phyloP scores from a whole-genome alignment of 2,113 vertebrate genomes.

The Saimiri boliviensis region DNA sequence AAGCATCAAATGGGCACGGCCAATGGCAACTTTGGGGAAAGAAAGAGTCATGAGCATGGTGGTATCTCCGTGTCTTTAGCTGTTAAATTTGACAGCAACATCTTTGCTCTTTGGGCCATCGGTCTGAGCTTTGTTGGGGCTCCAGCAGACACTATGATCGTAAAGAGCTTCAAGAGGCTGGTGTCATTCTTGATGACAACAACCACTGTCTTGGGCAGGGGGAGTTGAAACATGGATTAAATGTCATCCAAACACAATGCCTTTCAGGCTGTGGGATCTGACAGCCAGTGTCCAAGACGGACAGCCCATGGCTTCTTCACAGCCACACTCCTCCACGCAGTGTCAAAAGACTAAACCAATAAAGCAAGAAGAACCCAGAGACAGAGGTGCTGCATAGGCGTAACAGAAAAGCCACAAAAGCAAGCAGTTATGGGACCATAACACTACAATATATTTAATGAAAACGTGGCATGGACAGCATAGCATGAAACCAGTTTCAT shows the following conservation, averaged over 20 bases:
- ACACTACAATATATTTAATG: not conserved
- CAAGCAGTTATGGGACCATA: not conserved
- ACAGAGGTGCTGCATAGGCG: not conserved
- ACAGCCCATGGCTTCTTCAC: not conserved
- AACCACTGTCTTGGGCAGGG: constrained; percentile 35
- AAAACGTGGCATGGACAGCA: not conserved
- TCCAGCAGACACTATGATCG: constrained; percentile 33
- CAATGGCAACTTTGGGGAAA: constrained; percentile 11
- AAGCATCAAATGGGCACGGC: not conserved
- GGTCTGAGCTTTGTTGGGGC: not conserved
- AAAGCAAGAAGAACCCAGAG: not conserved
- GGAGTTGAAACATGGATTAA: constrained; percentile 59
- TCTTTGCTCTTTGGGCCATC: not conserved
- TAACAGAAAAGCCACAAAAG: not conserved
- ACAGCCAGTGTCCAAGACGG: not conserved
- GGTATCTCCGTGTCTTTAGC: not conserved
- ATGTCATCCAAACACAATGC: constrained; percentile 59
- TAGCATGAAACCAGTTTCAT: not conserved
- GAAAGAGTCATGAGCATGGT: not conserved
- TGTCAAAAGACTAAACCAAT: not conserved
- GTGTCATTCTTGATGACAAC: constrained; percentile 34
- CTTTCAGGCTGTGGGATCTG: not conserved
- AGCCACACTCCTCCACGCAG: not conserved
- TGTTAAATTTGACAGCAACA: constrained; percentile 47
- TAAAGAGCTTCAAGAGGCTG: constrained; percentile 5